Percentiles rank a stretch among this genome's conserved stretches.
phyloP scores from a whole-genome alignment of 2,113 vertebrate genomes.

The Murina feae region DNA sequence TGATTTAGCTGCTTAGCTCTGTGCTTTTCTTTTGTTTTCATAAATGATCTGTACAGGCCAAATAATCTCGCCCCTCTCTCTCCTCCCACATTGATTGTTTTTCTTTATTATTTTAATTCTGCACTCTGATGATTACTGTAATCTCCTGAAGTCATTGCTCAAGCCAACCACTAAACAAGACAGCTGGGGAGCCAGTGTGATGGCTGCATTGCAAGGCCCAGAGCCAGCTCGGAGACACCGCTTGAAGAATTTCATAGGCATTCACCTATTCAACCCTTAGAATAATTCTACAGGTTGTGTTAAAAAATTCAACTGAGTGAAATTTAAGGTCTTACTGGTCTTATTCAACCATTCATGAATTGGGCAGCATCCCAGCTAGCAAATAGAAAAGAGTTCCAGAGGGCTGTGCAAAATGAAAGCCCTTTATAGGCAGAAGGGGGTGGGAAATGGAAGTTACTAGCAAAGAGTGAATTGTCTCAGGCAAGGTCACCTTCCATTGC shows the following conservation, averaged over 20 bases:
- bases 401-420: background rate
- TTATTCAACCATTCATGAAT: background rate
- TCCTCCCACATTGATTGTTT: slow-evolving; percentile 18
- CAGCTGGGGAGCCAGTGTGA: background rate
- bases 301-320: background rate
- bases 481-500: background rate
- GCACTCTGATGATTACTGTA: slow-evolving; percentile 18
- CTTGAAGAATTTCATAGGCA: background rate
- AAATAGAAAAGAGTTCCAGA: background rate
- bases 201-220: background rate
- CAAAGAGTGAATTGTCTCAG: background rate
- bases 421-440: background rate
- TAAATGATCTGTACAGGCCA: slow-evolving; percentile 6
- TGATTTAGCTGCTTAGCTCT: slow-evolving; percentile 13
- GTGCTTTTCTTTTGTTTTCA: slow-evolving; percentile 33
- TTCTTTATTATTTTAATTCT: slow-evolving; percentile 63
- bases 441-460: background rate
- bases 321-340: background rate
- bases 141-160: slow-evolving; percentile 27
- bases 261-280: background rate
- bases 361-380: background rate
- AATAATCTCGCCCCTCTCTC: background rate
- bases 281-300: background rate
- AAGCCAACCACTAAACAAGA: background rate
- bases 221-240: background rate